Conservation (phyloP, 2,113 vertebrate species). For the Microtus richardsoni region DNA sequence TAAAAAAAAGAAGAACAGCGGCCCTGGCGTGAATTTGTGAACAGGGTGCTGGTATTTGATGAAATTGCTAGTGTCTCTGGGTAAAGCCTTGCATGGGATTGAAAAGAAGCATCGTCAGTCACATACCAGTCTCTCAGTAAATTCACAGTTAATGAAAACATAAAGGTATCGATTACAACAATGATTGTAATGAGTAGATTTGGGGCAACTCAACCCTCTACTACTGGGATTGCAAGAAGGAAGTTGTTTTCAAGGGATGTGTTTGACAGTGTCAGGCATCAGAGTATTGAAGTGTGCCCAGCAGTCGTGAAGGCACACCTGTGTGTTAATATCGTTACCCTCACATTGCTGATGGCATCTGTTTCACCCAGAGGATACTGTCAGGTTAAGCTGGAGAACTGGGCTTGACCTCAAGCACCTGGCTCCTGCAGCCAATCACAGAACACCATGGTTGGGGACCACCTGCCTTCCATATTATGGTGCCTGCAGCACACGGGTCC, state of each 20-base stretch:
- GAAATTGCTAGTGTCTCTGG: neutral
- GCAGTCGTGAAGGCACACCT: neutral
- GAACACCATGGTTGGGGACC: neutral
- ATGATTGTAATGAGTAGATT: neutral
- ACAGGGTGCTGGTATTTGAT: neutral
- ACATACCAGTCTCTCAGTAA: neutral
- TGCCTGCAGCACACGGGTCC: neutral
- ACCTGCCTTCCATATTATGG: neutral
- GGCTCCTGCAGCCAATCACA: neutral
- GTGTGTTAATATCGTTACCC: neutral
- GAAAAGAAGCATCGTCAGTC: neutral
- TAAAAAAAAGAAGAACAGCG: neutral
- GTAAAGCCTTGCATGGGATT: neutral
- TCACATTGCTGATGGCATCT: neutral
- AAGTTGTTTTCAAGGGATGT: neutral
- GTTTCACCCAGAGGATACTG: neutral
- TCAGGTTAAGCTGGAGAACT: neutral
- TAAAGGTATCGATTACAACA: neutral
- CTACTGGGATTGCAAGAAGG: neutral
- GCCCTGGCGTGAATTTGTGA: neutral
- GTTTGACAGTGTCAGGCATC: neutral
- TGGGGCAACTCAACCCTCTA: neutral
- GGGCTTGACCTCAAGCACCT: neutral
- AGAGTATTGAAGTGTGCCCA: neutral
- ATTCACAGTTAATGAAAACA: neutral